Percentiles rank a stretch among this genome's conserved stretches.
Conservation (phyloP, 2,797 vertebrate genomes). For the Sebastes cheni region DNA sequence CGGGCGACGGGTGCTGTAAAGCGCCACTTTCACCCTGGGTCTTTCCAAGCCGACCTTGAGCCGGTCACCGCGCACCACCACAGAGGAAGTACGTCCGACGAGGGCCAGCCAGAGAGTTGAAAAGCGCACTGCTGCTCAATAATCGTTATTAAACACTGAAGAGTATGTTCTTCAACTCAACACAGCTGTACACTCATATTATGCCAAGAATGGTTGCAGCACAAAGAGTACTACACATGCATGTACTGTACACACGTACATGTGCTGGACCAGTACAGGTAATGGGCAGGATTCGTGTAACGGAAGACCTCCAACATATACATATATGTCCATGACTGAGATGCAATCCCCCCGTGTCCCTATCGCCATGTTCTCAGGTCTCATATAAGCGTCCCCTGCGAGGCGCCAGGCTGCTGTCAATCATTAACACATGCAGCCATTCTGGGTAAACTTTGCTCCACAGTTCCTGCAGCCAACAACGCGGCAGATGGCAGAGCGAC, state of each 20-base stretch:
- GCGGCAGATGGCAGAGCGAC: conserved; percentile 20
- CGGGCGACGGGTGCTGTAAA: too few species aligned
- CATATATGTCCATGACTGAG: conserved; percentile 48
- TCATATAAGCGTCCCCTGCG: conserved; percentile 26
- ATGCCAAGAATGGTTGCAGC: neutral
- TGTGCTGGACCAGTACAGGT: neutral
- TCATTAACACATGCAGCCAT: conserved; percentile 51
- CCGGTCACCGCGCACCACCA: too few species aligned
- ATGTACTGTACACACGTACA: neutral
- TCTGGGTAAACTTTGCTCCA: conserved; percentile 56
- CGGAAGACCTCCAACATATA: conserved; percentile 37
- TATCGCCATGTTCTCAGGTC: conserved; percentile 44
- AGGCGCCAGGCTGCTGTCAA: conserved; percentile 59
- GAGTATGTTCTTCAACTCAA: too few species aligned
- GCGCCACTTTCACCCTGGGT: too few species aligned
- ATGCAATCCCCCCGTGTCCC: conserved; percentile 2
- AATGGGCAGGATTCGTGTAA: conserved; percentile 12
- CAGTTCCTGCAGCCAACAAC: conserved; percentile 4
- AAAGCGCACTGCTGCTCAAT: too few species aligned
- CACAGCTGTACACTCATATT: too few species aligned
- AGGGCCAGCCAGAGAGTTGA: too few species aligned
- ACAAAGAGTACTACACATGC: neutral
- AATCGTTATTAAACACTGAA: neutral
- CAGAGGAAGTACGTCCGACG: too few species aligned
- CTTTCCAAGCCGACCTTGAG: too few species aligned